These are phyloP conservation scores for Stylophora pistillata DNA, from an alignment of 64 coral and sea anemone species.

Conservation along the genomic window DNA sequence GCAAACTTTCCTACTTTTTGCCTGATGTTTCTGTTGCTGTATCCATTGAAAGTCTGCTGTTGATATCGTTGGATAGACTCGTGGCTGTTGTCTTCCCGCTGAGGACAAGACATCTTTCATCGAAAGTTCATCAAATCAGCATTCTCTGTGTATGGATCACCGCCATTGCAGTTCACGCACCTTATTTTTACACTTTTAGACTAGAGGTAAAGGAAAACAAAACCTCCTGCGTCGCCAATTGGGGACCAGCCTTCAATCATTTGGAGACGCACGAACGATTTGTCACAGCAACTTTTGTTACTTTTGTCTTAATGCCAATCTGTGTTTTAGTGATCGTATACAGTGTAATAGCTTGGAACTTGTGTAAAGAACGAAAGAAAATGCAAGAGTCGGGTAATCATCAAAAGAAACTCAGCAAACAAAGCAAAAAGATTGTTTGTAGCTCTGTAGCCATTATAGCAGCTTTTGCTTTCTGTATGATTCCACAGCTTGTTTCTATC, in stretches of 20 bases:
- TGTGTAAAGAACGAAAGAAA: not conserved
- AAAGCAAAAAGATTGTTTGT: not conserved
- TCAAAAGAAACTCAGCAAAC: not conserved
- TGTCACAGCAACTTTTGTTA: not conserved
- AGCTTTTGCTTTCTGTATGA: not conserved
- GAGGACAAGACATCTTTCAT: not conserved
- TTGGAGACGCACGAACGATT: not conserved
- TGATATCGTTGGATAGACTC: conserved; percentile 32
- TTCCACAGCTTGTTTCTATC: not conserved
- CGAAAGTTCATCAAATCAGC: not conserved
- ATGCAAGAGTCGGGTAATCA: not conserved
- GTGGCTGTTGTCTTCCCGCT: conserved; percentile 19
- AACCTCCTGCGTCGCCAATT: not conserved
- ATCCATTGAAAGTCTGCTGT: conserved; percentile 15
- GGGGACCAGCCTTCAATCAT: conserved; percentile 5
- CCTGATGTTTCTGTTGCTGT: conserved; percentile 19
- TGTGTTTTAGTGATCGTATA: conserved; percentile 4
- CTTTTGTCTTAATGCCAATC: not conserved
- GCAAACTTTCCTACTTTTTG: conserved; percentile 23
- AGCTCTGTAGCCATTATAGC: conserved; percentile 4
- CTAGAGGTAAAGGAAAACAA: not conserved
- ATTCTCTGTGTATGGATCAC: conserved; percentile 12
- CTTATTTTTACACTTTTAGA: conserved; percentile 38
- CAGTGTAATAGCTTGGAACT: not conserved
- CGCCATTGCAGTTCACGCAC: not conserved